Conservation (phyloP, 2,888 invertebrate species). For the Pseudococcus viburni region DNA sequence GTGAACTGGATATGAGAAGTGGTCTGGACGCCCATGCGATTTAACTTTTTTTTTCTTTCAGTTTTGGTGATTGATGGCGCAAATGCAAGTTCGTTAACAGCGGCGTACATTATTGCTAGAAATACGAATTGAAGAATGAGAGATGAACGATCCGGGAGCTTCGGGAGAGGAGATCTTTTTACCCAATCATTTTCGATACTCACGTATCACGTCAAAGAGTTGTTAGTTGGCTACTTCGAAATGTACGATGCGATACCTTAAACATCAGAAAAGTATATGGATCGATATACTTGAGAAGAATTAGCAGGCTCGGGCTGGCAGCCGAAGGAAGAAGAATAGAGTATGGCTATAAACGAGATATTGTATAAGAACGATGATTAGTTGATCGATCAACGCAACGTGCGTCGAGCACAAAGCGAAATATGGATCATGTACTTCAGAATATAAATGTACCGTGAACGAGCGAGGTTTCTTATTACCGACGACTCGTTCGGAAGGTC, state of each 20-base stretch:
- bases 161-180: neutral
- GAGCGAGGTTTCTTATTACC: neutral
- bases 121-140: neutral
- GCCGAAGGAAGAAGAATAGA: neutral
- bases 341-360: neutral
- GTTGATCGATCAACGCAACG: neutral
- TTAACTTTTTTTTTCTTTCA: neutral
- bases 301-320: neutral
- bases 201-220: neutral
- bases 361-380: neutral
- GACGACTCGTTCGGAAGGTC: neutral
- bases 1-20: neutral
- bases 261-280: neutral
- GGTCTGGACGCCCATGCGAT: neutral
- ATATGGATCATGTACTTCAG: neutral
- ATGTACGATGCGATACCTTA: neutral
- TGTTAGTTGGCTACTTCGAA: neutral
- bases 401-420: neutral
- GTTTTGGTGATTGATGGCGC: neutral
- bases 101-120: neutral
- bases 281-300: neutral
- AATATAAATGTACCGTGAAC: conserved; percentile 27
- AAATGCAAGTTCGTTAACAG: conserved; percentile 10
- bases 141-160: neutral
- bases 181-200: neutral